Evolutionary conservation across 1,140 invertebrate genomes (phyloP).

Genomic region (Temnothorax curvispinosus): DNA sequence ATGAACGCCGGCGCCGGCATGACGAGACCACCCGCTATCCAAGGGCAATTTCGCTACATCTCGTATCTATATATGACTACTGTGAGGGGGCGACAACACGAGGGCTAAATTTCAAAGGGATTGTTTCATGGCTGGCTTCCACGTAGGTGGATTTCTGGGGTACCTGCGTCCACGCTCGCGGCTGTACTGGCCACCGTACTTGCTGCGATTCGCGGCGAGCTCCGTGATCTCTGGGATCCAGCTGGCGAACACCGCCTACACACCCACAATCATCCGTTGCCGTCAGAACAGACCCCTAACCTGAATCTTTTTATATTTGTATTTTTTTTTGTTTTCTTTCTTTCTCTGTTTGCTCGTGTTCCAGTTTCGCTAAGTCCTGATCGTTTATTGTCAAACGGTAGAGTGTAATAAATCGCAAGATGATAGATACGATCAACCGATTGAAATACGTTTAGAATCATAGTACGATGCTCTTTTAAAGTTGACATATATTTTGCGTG

Average conservation of each 20-base stretch:
- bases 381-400: constrained; percentile 6
- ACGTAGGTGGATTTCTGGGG: constrained; percentile 84
- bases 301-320: constrained; percentile 66
- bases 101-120: constrained; percentile 63
- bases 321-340: constrained; percentile 42
- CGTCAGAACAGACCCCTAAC: constrained; percentile 82
- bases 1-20: not conserved
- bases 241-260: constrained; percentile 99
- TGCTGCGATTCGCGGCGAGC: constrained; percentile 98
- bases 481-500: not conserved
- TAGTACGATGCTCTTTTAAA: not conserved
- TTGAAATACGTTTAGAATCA: not conserved
- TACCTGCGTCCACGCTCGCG: constrained; percentile 99
- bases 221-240: constrained; percentile 99
- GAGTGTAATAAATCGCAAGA: not conserved
- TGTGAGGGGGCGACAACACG: constrained; percentile 68
- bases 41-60: constrained; percentile 76
- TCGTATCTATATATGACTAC: constrained; percentile 79
- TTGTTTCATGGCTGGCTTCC: constrained; percentile 77
- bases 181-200: constrained; percentile 99
- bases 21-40: constrained; percentile 77
- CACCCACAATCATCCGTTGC: constrained; percentile 87
- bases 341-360: constrained; percentile 9
- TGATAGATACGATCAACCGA: not conserved
- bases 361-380: constrained; percentile 8